phyloP scores from a whole-genome alignment of 2,797 vertebrate species.

The Morelia viridis region DNA sequence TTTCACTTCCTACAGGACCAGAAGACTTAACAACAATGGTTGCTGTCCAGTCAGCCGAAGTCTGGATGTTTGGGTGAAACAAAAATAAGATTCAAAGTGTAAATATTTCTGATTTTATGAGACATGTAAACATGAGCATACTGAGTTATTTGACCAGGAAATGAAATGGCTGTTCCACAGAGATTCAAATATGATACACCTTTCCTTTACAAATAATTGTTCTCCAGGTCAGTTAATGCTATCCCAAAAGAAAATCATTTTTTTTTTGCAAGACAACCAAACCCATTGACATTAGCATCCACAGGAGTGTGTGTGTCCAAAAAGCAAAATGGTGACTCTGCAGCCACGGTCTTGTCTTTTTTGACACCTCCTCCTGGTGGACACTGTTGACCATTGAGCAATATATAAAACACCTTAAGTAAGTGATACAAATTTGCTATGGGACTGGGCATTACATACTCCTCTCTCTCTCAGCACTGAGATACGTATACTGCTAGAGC shows the following conservation, averaged over 20 bases:
- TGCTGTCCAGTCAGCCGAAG: slow-evolving; percentile 80
- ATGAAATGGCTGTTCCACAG: neutral
- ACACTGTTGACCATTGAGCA: neutral
- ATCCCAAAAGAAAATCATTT: neutral
- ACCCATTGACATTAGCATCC: neutral
- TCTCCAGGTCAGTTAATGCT: neutral
- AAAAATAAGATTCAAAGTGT: neutral
- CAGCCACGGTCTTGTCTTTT: neutral
- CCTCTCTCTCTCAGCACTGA: neutral
- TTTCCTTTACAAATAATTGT: neutral
- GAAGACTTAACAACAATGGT: slow-evolving; percentile 66
- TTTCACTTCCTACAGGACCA: slow-evolving; percentile 50
- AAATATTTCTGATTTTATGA: slow-evolving; percentile 7
- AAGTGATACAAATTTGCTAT: neutral
- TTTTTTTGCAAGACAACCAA: neutral
- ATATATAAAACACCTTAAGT: neutral
- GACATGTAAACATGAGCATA: neutral
- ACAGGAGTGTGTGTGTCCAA: neutral
- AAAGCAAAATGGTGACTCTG: neutral
- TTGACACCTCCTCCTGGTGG: neutral
- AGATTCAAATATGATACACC: neutral
- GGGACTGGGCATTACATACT: neutral
- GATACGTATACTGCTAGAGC: neutral
- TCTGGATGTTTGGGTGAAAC: slow-evolving; percentile 68
- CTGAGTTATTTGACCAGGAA: neutral